These are phyloP conservation scores for Magallana angulata DNA, from an alignment of 1,140 invertebrate genomes.

Conservation along the genomic window DNA sequence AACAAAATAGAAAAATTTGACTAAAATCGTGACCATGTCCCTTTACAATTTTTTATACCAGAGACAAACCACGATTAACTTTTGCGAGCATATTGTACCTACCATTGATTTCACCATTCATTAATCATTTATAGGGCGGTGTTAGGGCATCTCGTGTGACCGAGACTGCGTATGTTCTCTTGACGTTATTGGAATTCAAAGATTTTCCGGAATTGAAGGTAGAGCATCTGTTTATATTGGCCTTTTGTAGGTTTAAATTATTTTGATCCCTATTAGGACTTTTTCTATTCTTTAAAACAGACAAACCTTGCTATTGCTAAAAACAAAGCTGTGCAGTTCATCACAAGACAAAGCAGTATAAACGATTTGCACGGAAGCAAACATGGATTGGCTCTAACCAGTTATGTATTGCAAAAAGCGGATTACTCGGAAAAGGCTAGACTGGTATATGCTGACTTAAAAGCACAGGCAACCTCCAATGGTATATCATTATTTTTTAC, in stretches of 20 bases:
- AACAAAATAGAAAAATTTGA: too few species aligned
- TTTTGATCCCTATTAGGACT: too few species aligned
- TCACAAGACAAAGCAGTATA: not conserved
- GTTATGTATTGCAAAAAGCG: constrained; percentile 35
- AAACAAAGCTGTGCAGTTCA: not conserved
- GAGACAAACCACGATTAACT: too few species aligned
- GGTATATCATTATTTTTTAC: constrained; percentile 2
- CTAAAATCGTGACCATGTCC: too few species aligned
- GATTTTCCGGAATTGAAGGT: not conserved
- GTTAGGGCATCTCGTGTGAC: not conserved
- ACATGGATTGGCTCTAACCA: constrained; percentile 20
- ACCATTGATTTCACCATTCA: too few species aligned
- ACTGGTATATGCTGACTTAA: not conserved
- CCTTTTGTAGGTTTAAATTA: too few species aligned
- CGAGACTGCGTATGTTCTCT: not conserved
- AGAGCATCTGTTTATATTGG: not conserved
- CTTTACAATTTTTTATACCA: too few species aligned
- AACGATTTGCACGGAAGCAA: not conserved
- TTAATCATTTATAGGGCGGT: not conserved
- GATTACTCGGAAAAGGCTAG: not conserved
- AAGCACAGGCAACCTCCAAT: not conserved
- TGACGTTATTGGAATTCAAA: not conserved
- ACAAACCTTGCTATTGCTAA: not conserved
- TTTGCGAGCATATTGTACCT: too few species aligned
- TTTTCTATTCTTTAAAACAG: not conserved